phyloP scores from a whole-genome alignment of 2,888 invertebrate species.

The Dicranocentrus wangi region DNA sequence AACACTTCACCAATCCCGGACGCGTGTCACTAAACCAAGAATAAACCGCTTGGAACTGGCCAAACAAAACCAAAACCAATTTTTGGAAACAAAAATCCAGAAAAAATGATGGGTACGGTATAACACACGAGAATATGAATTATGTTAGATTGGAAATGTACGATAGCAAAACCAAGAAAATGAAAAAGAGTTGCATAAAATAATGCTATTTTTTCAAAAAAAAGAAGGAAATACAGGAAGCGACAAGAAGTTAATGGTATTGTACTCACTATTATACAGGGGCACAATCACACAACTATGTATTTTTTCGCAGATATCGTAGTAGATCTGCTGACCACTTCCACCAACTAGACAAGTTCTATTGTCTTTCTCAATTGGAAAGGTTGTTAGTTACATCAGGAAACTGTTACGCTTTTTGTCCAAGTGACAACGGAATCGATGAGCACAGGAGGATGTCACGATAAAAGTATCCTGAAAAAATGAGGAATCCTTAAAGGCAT shows the following conservation, averaged over 20 bases:
- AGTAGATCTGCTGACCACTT: neutral
- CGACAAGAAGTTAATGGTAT: constrained; percentile 34
- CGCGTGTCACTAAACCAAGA: too few species aligned
- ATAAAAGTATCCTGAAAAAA: constrained; percentile 51
- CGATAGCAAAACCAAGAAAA: constrained; percentile 5
- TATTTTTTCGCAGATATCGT: neutral
- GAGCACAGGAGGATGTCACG: constrained; percentile 45
- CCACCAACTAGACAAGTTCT: constrained; percentile 12
- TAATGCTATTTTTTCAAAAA: too few species aligned
- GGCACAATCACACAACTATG: constrained; percentile 18
- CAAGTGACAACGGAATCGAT: constrained; percentile 42
- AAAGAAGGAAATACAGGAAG: constrained; percentile 36
- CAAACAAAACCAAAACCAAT: too few species aligned
- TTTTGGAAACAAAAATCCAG: too few species aligned
- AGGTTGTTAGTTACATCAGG: constrained; percentile 48
- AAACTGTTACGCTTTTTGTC: constrained; percentile 20
- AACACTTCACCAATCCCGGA: too few species aligned
- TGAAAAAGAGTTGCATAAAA: neutral
- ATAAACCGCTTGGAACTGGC: too few species aligned
- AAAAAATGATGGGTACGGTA: too few species aligned
- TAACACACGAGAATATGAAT: too few species aligned
- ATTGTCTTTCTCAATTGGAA: constrained; percentile 35
- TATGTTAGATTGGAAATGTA: neutral
- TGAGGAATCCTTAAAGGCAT: constrained; percentile 38
- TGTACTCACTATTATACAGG: constrained; percentile 4